phyloP scores from a whole-genome alignment of 2,888 invertebrate species.

The Troilus luridus region DNA sequence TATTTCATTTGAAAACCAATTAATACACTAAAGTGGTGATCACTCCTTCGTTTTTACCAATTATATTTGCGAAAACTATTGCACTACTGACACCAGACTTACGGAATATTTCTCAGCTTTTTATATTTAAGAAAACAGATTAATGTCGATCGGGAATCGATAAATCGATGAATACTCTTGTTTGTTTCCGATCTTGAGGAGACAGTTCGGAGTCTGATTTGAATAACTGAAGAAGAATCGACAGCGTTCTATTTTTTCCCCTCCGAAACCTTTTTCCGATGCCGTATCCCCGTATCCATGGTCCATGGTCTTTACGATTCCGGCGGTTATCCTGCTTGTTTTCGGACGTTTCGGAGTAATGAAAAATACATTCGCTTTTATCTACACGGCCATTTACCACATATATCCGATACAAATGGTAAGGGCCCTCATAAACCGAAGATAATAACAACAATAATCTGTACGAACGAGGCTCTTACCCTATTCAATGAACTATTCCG shows the following conservation, averaged over 20 bases:
- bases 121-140: neutral
- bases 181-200: neutral
- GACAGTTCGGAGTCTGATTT: neutral
- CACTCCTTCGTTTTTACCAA: neutral
- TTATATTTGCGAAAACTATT: neutral
- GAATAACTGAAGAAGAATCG: neutral
- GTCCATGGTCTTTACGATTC: neutral
- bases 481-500: neutral
- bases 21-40: neutral
- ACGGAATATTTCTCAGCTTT: neutral
- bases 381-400: neutral
- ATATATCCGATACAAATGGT: conserved; percentile 5
- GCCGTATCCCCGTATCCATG: no score
- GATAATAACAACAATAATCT: neutral
- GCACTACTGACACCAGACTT: neutral
- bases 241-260: neutral
- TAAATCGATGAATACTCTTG: neutral
- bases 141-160: neutral
- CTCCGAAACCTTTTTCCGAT: neutral
- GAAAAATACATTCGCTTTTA: neutral
- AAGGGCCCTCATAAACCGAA: neutral
- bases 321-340: neutral
- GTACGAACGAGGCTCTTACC: neutral
- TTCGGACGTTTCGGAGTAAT: neutral
- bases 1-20: neutral